Evolutionary conservation across 1,140 invertebrate genomes (phyloP), one percentile per base, ranked within the genome.

Genomic region (Drosophila ananassae): DNA sequence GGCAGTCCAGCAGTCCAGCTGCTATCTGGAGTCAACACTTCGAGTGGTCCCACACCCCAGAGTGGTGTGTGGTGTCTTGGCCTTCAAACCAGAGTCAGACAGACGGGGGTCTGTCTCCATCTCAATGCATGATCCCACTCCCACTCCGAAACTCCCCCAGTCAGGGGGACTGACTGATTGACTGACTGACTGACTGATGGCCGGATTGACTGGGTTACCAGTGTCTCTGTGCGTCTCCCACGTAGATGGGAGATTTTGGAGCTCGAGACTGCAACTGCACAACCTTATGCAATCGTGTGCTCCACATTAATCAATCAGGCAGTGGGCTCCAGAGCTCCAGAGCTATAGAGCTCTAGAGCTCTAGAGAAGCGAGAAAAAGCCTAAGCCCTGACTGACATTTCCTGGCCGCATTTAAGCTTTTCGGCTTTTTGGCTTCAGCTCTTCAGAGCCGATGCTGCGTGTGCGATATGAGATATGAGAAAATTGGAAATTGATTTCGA

Each of bases 311-410:
- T 79, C 77, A 79, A 79, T 79, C 77, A 79, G 73, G 52, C 39
- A 34, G 10, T 6, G 12, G 46, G 37, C 17, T 17, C 17, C 17
- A 17, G 17, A 17, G 17, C 17, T 17, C 17, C 17, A 17, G 17
- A 17, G 17, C 17, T 17, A 17, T 17, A 17, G 17, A 17, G 17
- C 24, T 25, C 25, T 6, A 3, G 21, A 21, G 44, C 22, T 47
- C 22, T 47, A 21, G 44, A 47, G 44, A 47, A 47, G 44, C 21
- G 44, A 47, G 44, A 67, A 69, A 75, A 67, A 68, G 66, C 62
- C 57, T 76, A 68, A 66, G 63, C 66, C 79, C 79, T 82, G 81
- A 85, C 79, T 82, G 82, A 85, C 81, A 59, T 85, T 85, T 85
- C 82, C 81, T 85, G 81, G 32, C 60, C 60, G 21, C 41, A 59